Evolutionary conservation across 2,888 invertebrate species (phyloP).

Genomic region (Drosophila suboccidentalis): DNA sequence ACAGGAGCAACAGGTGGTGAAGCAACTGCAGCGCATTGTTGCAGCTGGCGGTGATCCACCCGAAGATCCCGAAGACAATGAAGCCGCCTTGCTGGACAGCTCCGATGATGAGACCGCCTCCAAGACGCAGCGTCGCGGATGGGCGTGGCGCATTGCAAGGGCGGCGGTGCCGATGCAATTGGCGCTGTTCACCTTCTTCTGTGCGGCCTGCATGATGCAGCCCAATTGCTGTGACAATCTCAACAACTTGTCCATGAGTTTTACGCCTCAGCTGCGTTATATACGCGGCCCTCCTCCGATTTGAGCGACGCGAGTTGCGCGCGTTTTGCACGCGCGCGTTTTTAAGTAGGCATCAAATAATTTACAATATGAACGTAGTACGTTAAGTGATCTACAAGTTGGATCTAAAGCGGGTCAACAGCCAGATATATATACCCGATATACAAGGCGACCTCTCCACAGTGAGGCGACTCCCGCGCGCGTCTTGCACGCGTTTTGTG

Average conservation of each 20-base stretch:
- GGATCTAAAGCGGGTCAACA: conserved; percentile 28
- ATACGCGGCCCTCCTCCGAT: conserved; percentile 92
- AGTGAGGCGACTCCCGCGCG: conserved; percentile 39
- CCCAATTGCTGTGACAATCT: conserved; percentile 91
- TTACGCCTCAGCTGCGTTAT: conserved; percentile 91
- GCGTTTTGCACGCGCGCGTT: conserved; percentile 41
- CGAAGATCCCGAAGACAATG: conserved; percentile 66
- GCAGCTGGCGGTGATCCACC: conserved; percentile 76
- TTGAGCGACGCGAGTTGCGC: conserved; percentile 84
- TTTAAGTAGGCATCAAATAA: conserved; percentile 55
- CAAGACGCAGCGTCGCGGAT: conserved; percentile 77
- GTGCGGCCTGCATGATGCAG: conserved; percentile 90
- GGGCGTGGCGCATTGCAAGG: conserved; percentile 89
- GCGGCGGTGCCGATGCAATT: conserved; percentile 91
- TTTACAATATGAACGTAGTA: conserved; percentile 38
- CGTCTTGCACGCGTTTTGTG: conserved; percentile 17
- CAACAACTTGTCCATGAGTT: conserved; percentile 90
- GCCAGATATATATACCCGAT: conserved; percentile 14
- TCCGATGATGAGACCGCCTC: conserved; percentile 61
- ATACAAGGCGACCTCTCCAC: conserved; percentile 11
- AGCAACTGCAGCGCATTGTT: conserved; percentile 48
- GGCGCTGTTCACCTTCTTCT: conserved; percentile 89
- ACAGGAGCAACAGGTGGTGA: conserved; percentile 41
- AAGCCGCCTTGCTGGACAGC: conserved; percentile 60
- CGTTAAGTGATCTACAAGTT: conserved; percentile 43